Percentiles rank a stretch among this genome's conserved stretches.
phyloP scores from a whole-genome alignment of 2,797 vertebrate genomes.

The Macropodus opercularis region DNA sequence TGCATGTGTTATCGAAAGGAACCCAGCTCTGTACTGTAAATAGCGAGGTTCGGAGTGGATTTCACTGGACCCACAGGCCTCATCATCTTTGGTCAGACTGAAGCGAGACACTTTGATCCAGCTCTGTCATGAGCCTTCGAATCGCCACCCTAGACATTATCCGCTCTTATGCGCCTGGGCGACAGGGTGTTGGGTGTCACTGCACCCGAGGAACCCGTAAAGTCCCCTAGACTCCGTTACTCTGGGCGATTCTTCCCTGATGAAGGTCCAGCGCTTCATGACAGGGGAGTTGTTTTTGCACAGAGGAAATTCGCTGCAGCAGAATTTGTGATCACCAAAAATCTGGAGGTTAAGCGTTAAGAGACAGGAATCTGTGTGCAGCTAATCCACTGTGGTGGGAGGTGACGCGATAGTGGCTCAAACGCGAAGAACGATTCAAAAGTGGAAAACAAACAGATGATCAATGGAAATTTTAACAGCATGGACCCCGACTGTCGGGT shows the following conservation, averaged over 20 bases:
- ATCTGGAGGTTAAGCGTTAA: constrained; percentile 39
- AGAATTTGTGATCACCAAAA: constrained; percentile 50
- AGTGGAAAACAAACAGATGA: background rate
- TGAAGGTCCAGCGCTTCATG: constrained; percentile 40
- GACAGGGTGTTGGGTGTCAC: constrained; percentile 46
- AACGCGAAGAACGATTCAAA: background rate
- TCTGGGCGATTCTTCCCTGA: constrained; percentile 43
- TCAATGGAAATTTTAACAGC: constrained; percentile 34
- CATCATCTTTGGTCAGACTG: constrained; percentile 61
- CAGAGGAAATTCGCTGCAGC: constrained; percentile 58
- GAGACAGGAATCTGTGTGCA: constrained; percentile 25
- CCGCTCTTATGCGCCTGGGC: constrained; percentile 6
- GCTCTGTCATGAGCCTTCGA: constrained; percentile 58
- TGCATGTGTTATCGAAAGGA: constrained; percentile 70
- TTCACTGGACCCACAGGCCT: constrained; percentile 46
- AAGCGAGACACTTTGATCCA: constrained; percentile 62
- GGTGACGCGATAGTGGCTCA: background rate
- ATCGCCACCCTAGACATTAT: constrained; percentile 55
- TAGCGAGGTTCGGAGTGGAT: constrained; percentile 51
- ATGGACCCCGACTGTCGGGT: constrained; percentile 40
- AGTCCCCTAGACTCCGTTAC: constrained; percentile 36
- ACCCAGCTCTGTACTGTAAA: constrained; percentile 55
- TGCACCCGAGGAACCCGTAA: constrained; percentile 24
- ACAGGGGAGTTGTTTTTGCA: constrained; percentile 27
- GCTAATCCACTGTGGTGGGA: background rate